Evolutionary conservation across 2,113 vertebrate species (phyloP).

Genomic region (Solenodon paradoxus): DNA sequence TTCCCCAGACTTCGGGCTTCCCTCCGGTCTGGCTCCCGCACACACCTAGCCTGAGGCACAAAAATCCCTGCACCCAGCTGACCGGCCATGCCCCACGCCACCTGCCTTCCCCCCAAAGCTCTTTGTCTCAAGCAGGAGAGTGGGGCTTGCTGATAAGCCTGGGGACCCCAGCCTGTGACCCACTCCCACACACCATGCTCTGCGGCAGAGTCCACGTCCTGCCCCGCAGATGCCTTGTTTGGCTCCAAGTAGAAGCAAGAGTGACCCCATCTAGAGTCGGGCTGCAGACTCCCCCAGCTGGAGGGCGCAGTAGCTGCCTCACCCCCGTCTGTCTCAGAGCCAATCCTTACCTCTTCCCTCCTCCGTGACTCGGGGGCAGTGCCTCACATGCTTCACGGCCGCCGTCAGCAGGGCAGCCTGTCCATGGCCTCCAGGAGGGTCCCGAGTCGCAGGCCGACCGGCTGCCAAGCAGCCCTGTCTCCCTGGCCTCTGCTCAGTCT

Average conservation of each 20-base stretch:
- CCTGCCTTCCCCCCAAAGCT: slow-evolving; percentile 19
- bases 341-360: slow-evolving; percentile 77
- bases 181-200: not conserved
- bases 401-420: slow-evolving; percentile 41
- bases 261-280: not conserved
- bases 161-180: not conserved
- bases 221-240: not conserved
- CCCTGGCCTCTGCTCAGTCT: slow-evolving; percentile 16
- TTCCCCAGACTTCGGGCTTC: not conserved
- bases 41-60: too few species aligned
- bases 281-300: not conserved
- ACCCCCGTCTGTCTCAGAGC: not conserved
- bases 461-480: slow-evolving; percentile 21
- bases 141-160: not conserved
- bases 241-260: not conserved
- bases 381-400: slow-evolving; percentile 76
- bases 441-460: slow-evolving; percentile 1
- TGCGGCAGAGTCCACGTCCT: not conserved
- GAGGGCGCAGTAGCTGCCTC: not conserved
- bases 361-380: not conserved
- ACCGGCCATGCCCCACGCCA: not conserved
- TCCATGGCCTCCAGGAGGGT: slow-evolving; percentile 55
- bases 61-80: too few species aligned
- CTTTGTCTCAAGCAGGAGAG: slow-evolving; percentile 50
- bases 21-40: too few species aligned